Evolutionary conservation across 2,888 invertebrate species (phyloP).

Genomic region (Pristionchus japonicus): DNA sequence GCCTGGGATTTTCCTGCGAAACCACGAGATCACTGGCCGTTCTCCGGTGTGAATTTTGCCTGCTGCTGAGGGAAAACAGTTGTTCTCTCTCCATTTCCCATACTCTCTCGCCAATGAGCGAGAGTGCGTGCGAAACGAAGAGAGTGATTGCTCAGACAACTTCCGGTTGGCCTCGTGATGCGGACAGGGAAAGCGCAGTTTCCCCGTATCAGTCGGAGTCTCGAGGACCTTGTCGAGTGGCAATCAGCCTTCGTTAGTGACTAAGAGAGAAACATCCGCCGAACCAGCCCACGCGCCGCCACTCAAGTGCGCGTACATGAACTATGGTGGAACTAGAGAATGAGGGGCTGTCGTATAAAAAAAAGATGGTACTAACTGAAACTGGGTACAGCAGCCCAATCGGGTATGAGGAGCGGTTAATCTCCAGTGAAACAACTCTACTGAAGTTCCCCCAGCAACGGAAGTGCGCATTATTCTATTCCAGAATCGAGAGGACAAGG

Average conservation of each 20-base stretch:
- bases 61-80: too few relatives aligned
- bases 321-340: too few relatives aligned
- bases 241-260: neutral
- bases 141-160: neutral
- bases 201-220: neutral
- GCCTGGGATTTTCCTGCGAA: too few relatives aligned
- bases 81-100: neutral
- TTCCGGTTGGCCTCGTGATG: neutral
- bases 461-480: too few relatives aligned
- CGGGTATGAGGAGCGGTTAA: too few relatives aligned
- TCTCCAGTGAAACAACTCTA: too few relatives aligned
- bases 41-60: too few relatives aligned
- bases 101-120: neutral
- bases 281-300: neutral
- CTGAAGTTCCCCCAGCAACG: too few relatives aligned
- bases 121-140: neutral
- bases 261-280: neutral
- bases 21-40: too few relatives aligned
- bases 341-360: too few relatives aligned
- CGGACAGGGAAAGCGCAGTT: neutral
- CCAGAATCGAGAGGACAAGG: neutral
- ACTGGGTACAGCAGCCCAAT: too few relatives aligned
- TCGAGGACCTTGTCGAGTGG: neutral
- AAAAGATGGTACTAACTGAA: too few relatives aligned
- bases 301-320: neutral